phyloP scores from a whole-genome alignment of 2,888 invertebrate genomes.

The Prosopocoilus inquinatus region DNA sequence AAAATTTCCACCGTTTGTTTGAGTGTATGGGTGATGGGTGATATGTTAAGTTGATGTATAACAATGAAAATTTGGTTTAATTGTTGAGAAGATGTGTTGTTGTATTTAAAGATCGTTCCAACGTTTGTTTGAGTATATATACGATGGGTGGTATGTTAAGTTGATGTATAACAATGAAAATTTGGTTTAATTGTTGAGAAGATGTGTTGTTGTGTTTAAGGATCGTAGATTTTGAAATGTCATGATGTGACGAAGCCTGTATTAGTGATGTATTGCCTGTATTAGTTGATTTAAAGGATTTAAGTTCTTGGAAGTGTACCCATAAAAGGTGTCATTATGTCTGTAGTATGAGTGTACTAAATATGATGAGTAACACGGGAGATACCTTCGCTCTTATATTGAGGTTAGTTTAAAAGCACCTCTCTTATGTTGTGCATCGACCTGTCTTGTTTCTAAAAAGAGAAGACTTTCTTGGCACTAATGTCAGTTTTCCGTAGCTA shows the following conservation, averaged over 20 bases:
- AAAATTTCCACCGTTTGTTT: too few species aligned
- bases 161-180: too few species aligned
- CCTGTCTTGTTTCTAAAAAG: constrained; percentile 23
- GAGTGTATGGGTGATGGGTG: too few species aligned
- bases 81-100: neutral
- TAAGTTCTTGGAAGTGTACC: neutral
- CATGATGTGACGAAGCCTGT: too few species aligned
- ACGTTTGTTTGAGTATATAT: too few species aligned
- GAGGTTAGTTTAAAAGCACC: neutral
- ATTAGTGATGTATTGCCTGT: too few species aligned
- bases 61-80: too few species aligned
- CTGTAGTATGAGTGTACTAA: neutral
- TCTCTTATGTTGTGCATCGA: constrained; percentile 3
- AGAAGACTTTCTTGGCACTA: constrained; percentile 29
- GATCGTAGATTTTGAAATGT: neutral
- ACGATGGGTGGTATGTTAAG: too few species aligned
- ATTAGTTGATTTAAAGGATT: too few species aligned
- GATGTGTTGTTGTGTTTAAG: neutral
- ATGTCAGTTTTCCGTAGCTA: constrained; percentile 43
- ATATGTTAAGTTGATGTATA: too few species aligned
- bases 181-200: too few species aligned
- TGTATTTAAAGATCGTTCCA: too few species aligned
- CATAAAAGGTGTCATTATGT: neutral
- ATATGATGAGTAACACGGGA: neutral
- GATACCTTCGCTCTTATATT: neutral